Conservation (phyloP, 2,113 vertebrate species). For the Leptobrachium ailaonicum region DNA sequence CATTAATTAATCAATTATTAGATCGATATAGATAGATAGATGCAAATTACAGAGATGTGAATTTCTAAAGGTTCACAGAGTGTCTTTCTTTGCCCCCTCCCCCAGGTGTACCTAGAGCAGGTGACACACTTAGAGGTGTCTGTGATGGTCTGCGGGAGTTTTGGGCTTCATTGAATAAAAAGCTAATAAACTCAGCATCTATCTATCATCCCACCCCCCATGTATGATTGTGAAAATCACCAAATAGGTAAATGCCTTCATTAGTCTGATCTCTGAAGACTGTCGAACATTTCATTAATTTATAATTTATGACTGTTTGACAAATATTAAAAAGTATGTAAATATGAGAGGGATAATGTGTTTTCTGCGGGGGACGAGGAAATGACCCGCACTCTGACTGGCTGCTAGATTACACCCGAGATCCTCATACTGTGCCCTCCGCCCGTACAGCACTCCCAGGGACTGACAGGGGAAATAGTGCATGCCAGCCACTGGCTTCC, state of each 20-base stretch:
- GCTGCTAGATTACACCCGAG: constrained; percentile 94
- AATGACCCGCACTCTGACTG: constrained; percentile 97
- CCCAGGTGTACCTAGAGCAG: constrained; percentile 84
- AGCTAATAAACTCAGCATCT: constrained; percentile 91
- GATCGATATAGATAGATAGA: no score
- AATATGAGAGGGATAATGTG: constrained; percentile 96
- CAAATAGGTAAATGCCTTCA: constrained; percentile 93
- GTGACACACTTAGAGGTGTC: constrained; percentile 80
- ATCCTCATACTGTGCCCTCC: constrained; percentile 92
- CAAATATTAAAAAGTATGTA: constrained; percentile 99
- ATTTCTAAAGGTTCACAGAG: no score
- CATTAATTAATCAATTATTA: no score
- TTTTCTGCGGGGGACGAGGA: constrained; percentile 98
- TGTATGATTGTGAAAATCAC: constrained; percentile 84
- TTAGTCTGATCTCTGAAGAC: constrained; percentile 94
- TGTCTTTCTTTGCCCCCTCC: constrained; percentile 42
- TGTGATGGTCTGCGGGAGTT: constrained; percentile 85
- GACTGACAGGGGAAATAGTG: constrained; percentile 97
- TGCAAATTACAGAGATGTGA: no score
- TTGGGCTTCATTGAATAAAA: constrained; percentile 89
- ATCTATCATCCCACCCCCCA: constrained; percentile 89
- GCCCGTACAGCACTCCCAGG: constrained; percentile 82
- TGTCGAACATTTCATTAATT: constrained; percentile 99
- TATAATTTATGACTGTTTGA: constrained; percentile 99
- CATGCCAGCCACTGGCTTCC: constrained; percentile 98